These are phyloP conservation scores for Triplophysa tibetana DNA, from an alignment of 2,113 vertebrate species.

Conservation along the genomic window DNA sequence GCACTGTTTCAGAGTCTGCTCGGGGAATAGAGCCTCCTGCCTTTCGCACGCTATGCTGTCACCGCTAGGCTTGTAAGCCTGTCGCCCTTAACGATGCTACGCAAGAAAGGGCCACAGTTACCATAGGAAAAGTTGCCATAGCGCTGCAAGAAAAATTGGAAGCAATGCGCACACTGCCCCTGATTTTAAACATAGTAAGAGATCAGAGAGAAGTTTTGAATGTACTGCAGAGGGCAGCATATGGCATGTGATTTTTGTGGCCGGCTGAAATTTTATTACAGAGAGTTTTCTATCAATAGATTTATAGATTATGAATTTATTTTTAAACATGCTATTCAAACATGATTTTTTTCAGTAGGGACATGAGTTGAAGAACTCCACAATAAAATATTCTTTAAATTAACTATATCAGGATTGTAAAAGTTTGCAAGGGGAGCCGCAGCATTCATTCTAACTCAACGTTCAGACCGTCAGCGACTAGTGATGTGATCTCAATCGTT, in stretches of 20 bases:
- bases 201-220: slow-evolving; percentile 5
- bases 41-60: slow-evolving; percentile 49
- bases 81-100: slow-evolving; percentile 49
- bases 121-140: slow-evolving; percentile 57
- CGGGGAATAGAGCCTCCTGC: slow-evolving; percentile 38
- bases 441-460: no score
- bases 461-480: no score
- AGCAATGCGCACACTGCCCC: slow-evolving; percentile 17
- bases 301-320: no score
- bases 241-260: slow-evolving; percentile 1
- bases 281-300: not conserved
- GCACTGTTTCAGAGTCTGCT: slow-evolving; percentile 40
- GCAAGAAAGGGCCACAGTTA: slow-evolving; percentile 46
- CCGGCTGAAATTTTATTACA: not conserved
- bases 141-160: slow-evolving; percentile 24
- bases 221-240: slow-evolving; percentile 2
- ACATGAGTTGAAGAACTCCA: no score
- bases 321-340: no score
- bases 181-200: slow-evolving; percentile 10
- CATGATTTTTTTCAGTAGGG: no score
- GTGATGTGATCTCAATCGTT: no score
- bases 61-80: slow-evolving; percentile 44
- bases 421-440: no score
- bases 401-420: no score
- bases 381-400: no score